A percentile compares a stretch with the other conserved stretches of the same genome.
These are phyloP conservation scores for Addax nasomaculatus DNA, from an alignment of 2,113 vertebrate species.

Conservation along the genomic window DNA sequence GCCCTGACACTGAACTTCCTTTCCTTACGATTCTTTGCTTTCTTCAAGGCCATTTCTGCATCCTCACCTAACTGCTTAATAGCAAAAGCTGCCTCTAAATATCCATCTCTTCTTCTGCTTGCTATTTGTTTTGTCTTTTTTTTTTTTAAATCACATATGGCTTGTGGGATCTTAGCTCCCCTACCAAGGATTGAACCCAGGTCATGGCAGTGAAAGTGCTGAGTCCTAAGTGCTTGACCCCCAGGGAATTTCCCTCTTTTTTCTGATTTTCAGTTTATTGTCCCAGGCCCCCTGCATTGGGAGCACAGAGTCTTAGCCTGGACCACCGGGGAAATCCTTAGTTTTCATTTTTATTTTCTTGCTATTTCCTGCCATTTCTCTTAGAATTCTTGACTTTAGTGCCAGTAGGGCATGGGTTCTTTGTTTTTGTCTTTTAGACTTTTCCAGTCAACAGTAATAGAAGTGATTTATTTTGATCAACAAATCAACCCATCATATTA, in stretches of 20 bases:
- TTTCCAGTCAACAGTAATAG: not conserved
- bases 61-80: not conserved
- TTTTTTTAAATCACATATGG: rapidly evolving
- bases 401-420: not conserved
- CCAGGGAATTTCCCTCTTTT: not conserved
- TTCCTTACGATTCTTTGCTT: not conserved
- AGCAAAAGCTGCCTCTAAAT: not conserved
- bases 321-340: not conserved
- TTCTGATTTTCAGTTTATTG: not conserved
- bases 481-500: not conserved
- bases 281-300: not conserved
- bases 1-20: not conserved
- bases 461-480: conserved; percentile 4
- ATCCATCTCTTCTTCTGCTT: not conserved
- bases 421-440: not conserved
- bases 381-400: not conserved
- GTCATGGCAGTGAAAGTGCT: not conserved
- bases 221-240: not conserved
- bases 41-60: not conserved
- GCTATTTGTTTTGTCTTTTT: not conserved
- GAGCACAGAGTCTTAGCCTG: not conserved
- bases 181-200: not conserved
- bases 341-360: not conserved
- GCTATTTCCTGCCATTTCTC: not conserved
- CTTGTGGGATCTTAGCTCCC: not conserved